Evolutionary conservation across 2,797 vertebrate genomes (phyloP).

Genomic region (Sebastiscus albofasciatus): DNA sequence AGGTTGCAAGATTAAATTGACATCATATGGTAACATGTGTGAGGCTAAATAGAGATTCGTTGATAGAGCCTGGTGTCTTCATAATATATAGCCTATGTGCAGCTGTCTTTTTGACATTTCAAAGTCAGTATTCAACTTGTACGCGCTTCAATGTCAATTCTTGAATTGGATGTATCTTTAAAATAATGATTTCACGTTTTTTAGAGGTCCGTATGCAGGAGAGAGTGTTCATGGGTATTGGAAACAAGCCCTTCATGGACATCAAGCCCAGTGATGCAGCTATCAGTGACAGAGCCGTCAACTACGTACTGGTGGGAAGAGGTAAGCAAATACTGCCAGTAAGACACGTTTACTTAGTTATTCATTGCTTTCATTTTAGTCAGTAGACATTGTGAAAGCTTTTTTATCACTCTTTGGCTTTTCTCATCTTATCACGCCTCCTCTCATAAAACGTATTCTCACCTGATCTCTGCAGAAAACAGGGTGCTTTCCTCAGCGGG

Average conservation of each 20-base stretch:
- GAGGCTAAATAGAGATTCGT: too few relatives aligned
- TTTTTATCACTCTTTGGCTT: not conserved
- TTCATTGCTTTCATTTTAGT: not conserved
- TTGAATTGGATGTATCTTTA: not conserved
- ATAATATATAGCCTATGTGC: not conserved
- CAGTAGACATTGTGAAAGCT: not conserved
- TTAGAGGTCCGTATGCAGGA: constrained; percentile 88
- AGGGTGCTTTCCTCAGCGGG: constrained; percentile 39
- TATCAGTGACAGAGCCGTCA: constrained; percentile 84
- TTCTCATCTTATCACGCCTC: not conserved
- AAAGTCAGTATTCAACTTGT: not conserved
- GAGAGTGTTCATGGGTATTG: constrained; percentile 87
- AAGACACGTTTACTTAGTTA: not conserved
- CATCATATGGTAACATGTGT: too few relatives aligned
- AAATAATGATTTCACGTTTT: not conserved
- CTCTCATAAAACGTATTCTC: not conserved
- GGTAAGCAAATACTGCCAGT: constrained; percentile 54
- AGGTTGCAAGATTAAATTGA: too few relatives aligned
- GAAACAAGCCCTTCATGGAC: constrained; percentile 88
- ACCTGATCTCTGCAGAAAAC: constrained; percentile 65
- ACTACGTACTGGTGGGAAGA: constrained; percentile 79
- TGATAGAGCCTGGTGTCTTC: too few relatives aligned
- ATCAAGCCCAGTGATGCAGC: constrained; percentile 88
- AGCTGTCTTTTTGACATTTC: not conserved
- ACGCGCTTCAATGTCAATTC: rapidly evolving